Evolutionary conservation across 2,113 vertebrate genomes (phyloP), one percentile per base, ranked within the genome.

Genomic region (Myiagra hebetior): DNA sequence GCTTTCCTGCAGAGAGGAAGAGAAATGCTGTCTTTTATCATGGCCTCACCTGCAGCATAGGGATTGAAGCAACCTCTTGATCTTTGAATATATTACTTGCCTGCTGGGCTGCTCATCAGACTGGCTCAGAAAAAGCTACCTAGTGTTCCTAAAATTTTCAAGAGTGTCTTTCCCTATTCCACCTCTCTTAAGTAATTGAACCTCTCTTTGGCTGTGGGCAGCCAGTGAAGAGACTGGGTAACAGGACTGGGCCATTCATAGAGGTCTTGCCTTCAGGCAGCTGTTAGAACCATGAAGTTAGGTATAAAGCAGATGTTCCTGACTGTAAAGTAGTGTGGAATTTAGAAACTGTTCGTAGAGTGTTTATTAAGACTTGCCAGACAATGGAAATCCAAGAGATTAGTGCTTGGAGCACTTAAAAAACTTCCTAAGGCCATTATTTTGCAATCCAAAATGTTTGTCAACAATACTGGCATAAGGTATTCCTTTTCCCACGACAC

Each of bases 401-500:
- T 39, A 39, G 31, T 67, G 72, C 82, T 77, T 92, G 30, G 22
- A 96, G 68, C 75, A 60, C 75, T 80, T 78, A 24, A 17, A 55
- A 67, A 87, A 55, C 22, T 90, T 94, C 31, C 10, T 46, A 26
- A 81, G 55, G 55, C 72, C 13, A 17, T 83, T 67, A 63, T 95
- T 95, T 92, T 10, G 10, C 76, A 93, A 93, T 87, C 37, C 30
- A 55, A 92, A 82, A 47, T 84, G 73, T 93, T 93, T 95, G 92
- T 87, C 88, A 92, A 87, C 93, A 95, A 44, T 95, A 81, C 56
- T 95, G 91, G 83, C 91, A 64, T 87, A 72, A 92, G 94, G 83
- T 92, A 95, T 84, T 93, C 52, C 68, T 67, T 63, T 95, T 96
- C 68, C 76, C 89, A 86, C 23, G 39, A 31, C 63, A 24, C 46